Conservation (phyloP, 2,797 vertebrate species). For the Halcyon smyrnensis region DNA sequence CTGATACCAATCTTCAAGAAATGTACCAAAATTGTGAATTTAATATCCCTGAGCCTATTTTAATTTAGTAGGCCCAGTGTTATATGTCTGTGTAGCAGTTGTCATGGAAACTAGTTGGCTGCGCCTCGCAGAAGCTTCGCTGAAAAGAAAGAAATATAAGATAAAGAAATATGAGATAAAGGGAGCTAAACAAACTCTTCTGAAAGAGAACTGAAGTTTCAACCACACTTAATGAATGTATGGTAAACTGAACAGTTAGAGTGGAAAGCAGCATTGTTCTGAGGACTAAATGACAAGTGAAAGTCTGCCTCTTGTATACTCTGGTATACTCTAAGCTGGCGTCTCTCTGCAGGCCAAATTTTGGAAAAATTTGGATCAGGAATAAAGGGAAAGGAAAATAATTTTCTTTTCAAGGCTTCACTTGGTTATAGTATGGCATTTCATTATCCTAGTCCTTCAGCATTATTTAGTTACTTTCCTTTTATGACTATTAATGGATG, state of each 20-base stretch:
- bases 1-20: not conserved
- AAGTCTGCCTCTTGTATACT: too few species aligned
- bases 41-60: constrained; percentile 5
- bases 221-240: not conserved
- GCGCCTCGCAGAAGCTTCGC: not conserved
- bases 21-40: not conserved
- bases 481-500: not conserved
- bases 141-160: not conserved
- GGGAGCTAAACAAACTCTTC: not conserved
- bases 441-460: not conserved
- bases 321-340: not conserved
- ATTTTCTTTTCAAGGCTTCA: not conserved
- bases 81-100: not conserved
- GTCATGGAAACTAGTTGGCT: constrained; percentile 6
- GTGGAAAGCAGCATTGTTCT: not conserved
- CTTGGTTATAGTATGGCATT: not conserved
- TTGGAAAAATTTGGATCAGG: not conserved
- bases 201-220: not conserved
- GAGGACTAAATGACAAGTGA: not conserved
- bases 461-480: not conserved
- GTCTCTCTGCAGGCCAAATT: not conserved
- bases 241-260: not conserved
- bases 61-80: not conserved
- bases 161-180: too few species aligned
- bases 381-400: not conserved